A percentile compares a stretch with the other conserved stretches of the same genome.
These are phyloP conservation scores for Psilopsiagon aymara DNA, from an alignment of 2,113 vertebrate genomes.

Conservation along the genomic window DNA sequence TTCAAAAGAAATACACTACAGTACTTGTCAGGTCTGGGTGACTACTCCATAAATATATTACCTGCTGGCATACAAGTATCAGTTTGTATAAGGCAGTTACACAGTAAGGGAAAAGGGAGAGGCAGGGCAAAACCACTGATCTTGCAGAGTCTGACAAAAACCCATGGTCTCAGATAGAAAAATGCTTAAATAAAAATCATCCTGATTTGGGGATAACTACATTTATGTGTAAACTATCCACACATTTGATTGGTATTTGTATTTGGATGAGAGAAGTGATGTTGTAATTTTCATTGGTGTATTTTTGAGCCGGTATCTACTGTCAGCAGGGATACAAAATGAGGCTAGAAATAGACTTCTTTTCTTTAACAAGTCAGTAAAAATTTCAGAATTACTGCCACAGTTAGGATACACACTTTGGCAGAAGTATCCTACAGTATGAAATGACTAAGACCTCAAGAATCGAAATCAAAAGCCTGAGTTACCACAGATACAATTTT, in stretches of 20 bases:
- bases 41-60: slow-evolving; percentile 12
- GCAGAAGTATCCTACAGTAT: background rate
- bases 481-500: background rate
- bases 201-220: background rate
- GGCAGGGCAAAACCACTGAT: background rate
- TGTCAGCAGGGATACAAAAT: background rate
- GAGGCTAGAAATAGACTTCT: background rate
- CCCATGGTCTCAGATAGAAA: background rate
- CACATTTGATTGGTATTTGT: background rate
- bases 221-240: background rate
- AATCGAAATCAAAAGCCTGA: background rate
- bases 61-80: slow-evolving; percentile 56
- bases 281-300: background rate
- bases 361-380: background rate
- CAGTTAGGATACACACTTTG: background rate
- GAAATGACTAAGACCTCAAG: background rate
- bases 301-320: background rate
- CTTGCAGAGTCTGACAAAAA: background rate
- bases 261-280: background rate
- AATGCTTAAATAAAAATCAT: background rate
- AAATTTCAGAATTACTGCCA: background rate
- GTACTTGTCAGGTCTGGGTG: slow-evolving; percentile 52
- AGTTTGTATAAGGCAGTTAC: slow-evolving; percentile 42
- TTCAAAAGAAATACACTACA: slow-evolving; percentile 28
- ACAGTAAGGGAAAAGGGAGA: background rate